Percentiles rank a stretch among this genome's conserved stretches.
Evolutionary conservation across 2,888 invertebrate species (phyloP).

Genomic region (Brachyptera putata): DNA sequence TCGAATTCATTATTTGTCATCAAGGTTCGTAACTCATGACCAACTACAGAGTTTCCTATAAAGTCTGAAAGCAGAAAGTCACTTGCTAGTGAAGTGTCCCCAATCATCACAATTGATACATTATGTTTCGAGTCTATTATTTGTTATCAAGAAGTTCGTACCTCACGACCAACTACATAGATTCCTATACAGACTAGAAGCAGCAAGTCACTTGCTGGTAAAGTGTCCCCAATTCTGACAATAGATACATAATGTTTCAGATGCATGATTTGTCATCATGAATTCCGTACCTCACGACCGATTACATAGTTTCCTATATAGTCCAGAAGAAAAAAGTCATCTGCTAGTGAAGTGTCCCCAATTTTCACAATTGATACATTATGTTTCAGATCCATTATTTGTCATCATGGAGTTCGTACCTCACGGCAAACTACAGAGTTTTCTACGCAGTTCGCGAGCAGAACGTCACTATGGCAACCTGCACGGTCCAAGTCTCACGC

Average conservation of each 20-base stretch:
- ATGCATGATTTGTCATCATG: too few relatives aligned
- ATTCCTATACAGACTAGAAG: constrained; percentile 79
- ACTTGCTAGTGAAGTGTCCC: too few relatives aligned
- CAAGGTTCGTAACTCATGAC: constrained; percentile 80
- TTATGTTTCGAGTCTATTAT: constrained; percentile 69
- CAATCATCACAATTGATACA: too few relatives aligned
- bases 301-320: too few relatives aligned
- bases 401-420: constrained; percentile 90
- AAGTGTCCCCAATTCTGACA: too few relatives aligned
- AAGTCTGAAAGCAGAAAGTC: constrained; percentile 78
- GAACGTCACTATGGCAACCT: constrained; percentile 77
- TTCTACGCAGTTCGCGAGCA: constrained; percentile 77
- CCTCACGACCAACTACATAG: constrained; percentile 85
- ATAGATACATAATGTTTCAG: too few relatives aligned
- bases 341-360: too few relatives aligned
- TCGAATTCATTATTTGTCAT: constrained; percentile 84
- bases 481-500: constrained; percentile 67
- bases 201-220: constrained; percentile 77
- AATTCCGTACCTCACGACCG: too few relatives aligned
- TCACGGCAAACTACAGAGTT: constrained; percentile 85
- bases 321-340: too few relatives aligned
- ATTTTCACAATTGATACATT: too few relatives aligned
- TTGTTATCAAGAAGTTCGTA: constrained; percentile 90
- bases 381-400: constrained; percentile 71
- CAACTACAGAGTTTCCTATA: constrained; percentile 89